phyloP scores from a whole-genome alignment of 2,888 invertebrate species.

The Theristus sp. region DNA sequence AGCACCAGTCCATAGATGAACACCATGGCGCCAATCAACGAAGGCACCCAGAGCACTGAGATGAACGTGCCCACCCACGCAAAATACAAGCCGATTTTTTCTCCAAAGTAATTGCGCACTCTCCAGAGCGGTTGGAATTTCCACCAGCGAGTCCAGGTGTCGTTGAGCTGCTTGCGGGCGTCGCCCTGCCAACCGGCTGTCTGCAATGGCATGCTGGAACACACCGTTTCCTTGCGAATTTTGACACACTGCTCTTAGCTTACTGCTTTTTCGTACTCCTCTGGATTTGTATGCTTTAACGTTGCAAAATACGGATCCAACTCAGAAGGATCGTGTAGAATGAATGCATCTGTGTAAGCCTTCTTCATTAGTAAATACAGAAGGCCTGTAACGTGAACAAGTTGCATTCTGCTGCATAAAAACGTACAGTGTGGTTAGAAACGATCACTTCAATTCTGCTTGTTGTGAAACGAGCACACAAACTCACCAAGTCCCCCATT shows the following conservation, averaged over 20 bases:
- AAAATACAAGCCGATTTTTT: constrained; percentile 36
- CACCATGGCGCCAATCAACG: constrained; percentile 30
- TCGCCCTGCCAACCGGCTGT: constrained; percentile 1
- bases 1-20: constrained; percentile 31
- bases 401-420: too few species aligned
- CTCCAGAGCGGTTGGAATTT: constrained; percentile 33
- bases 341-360: constrained; percentile 29
- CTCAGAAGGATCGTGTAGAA: constrained; percentile 31
- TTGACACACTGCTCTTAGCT: too few species aligned
- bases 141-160: constrained; percentile 24
- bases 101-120: constrained; percentile 35
- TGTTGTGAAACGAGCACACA: too few species aligned
- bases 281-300: constrained; percentile 11
- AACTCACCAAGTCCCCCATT: too few species aligned
- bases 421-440: too few species aligned
- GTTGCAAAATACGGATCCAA: constrained; percentile 15
- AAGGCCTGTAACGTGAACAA: too few species aligned
- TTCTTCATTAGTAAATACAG: constrained; percentile 30
- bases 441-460: too few species aligned
- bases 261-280: constrained; percentile 3
- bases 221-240: background rate
- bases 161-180: constrained; percentile 15
- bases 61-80: constrained; percentile 35
- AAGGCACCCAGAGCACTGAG: constrained; percentile 32
- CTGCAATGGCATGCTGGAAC: background rate